Base-by-base conservation (phyloP, 2,113 vertebrate species). In the Capra hircus region DNA sequence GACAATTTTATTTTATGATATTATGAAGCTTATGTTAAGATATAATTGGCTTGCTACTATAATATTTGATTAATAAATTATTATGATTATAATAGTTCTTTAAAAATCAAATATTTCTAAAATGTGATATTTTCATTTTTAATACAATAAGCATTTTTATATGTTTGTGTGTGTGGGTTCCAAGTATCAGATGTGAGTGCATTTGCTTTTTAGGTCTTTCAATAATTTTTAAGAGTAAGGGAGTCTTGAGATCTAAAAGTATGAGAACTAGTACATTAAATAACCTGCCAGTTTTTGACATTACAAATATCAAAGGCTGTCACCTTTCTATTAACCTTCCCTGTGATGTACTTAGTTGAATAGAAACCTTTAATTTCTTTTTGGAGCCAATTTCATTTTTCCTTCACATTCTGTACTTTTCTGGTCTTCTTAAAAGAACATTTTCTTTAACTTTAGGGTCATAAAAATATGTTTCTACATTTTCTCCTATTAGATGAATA, bases 1-100 rank as follows among this genome's bases (percentile, higher is more conserved):
- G 36, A 53, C 30, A 87, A 89, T 36, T 82, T 27, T 80, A 45
- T 93, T 94, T 93, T 40, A 52, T 21, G 36, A 60, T 90, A 88
- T 14, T 74, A 33, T 16, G 16, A 0, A 80, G 7, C 6, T 62
- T 82, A 17, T 30, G 19, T 23, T 85, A 53, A 67, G 25, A 11
- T 80, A 1, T 60, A 91, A 81, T 62, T 91, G 2, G 4, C 25
- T 86, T 55, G 77, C 87, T 84, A 83, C 48, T 87, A 7, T 74
- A 85, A 33, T 81, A 81, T 90, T 95, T n/a, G 67, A 48, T 48
- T 80, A 82, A 67, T 77, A 25, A 23, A n/a, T 81, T 52, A 50
- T 43, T 80, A n/a, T 52, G 30, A n/a, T 82, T 82, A n/a, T 23
- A n/a, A 52, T 12, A n/a, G 10, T 52, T 82, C 10, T 53, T 82